Base-by-base conservation (phyloP, 1,140 invertebrate genomes). In the Dinoponera quadriceps region DNA sequence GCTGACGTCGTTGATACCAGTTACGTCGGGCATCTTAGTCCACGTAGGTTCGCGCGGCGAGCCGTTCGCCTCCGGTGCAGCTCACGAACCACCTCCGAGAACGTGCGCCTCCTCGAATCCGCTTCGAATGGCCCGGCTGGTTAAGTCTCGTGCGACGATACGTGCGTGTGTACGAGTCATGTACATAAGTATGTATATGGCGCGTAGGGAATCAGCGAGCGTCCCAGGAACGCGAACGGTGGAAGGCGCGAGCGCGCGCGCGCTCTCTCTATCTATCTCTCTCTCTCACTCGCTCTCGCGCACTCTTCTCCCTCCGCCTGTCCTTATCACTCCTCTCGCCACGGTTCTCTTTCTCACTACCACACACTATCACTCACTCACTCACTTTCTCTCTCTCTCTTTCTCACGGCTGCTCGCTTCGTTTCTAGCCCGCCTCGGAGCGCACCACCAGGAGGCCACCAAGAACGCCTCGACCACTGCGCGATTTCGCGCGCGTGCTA, bases 11-110 rank as follows among this genome's bases (percentile, higher is more conserved):
- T 63, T 85, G 51, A 25, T 55, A 65, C 38, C 59, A 87, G 71
- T 68, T 89, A 89, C 85, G 88, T 85, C 80, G 87, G 83, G 89
- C 90, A 91, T 91, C 62, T 91, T 87, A 89, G 77, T 82, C 81
- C 68, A 63, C 59, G 82, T 44, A 44, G 38, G 73, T 78, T 82
- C 83, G 83, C 71, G 65, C 75, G 84, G 85, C 44, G 51, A 54
- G 49, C 44, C 27, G 18, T 74, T 54, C 62, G 33, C n/a, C 48
- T 49, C 27, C 68, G 20, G 3, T 55, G 74, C 38, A 44, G 9
- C 38, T 44, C 71, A 81, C 82, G 66, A 75, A 66, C 69, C 54
- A 9, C 38, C 38, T 29, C 44, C 69, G 27, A n/a, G n/a, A n/a
- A 54, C 27, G 27, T 74, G 29, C 55, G 54, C 60, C 62, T 59